Evolutionary conservation across 2,888 invertebrate species (phyloP).

Genomic region (Microdon myrmicae): DNA sequence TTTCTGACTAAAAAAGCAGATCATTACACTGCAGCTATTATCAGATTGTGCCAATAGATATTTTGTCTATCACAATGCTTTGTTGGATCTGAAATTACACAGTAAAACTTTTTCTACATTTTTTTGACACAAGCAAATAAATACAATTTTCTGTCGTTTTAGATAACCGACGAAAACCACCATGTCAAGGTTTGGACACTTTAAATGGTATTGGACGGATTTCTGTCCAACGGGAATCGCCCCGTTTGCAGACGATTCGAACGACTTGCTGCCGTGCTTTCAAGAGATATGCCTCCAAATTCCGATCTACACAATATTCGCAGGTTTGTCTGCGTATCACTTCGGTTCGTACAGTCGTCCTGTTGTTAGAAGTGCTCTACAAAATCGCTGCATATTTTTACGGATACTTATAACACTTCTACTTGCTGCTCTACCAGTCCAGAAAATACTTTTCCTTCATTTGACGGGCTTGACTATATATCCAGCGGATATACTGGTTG

Average conservation of each 20-base stretch:
- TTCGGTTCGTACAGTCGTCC: slow-evolving; percentile 76
- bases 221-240: slow-evolving; percentile 78
- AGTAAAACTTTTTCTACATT: no score
- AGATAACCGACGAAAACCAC: slow-evolving; percentile 55
- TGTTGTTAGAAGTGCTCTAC: slow-evolving; percentile 73
- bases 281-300: slow-evolving; percentile 83
- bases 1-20: no score
- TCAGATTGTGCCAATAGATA: no score
- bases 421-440: slow-evolving; percentile 75
- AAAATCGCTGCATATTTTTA: slow-evolving; percentile 73
- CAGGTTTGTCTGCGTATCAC: slow-evolving; percentile 83
- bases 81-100: no score
- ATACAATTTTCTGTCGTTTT: slow-evolving; percentile 20
- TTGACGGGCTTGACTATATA: slow-evolving; percentile 69
- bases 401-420: slow-evolving; percentile 74
- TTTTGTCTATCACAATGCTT: no score
- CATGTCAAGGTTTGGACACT: slow-evolving; percentile 55
- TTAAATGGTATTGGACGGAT: slow-evolving; percentile 77
- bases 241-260: slow-evolving; percentile 75
- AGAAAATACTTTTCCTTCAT: slow-evolving; percentile 75
- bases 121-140: no score
- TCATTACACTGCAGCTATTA: no score
- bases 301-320: slow-evolving; percentile 78
- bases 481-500: slow-evolving; percentile 77
- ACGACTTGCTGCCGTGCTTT: slow-evolving; percentile 87